These are phyloP conservation scores for Drosophila mimetica DNA, from an alignment of 2,888 invertebrate species.

Conservation along the genomic window DNA sequence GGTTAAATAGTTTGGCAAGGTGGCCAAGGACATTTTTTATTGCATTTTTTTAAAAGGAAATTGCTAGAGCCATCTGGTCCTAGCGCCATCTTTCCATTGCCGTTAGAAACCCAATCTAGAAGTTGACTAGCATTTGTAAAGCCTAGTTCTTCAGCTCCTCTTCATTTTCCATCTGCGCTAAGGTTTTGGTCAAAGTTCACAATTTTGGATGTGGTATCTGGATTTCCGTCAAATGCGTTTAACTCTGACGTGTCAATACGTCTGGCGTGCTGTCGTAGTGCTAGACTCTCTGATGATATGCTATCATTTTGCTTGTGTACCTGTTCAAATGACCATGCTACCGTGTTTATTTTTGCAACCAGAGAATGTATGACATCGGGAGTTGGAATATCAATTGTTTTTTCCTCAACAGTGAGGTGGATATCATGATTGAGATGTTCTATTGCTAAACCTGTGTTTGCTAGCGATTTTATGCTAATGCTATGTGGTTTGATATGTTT, in stretches of 20 bases:
- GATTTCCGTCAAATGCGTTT: too few relatives aligned
- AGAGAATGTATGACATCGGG: not conserved
- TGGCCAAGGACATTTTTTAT: not conserved
- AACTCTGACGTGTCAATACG: too few relatives aligned
- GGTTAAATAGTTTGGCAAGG: not conserved
- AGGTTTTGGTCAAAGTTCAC: not conserved
- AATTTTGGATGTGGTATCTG: too few relatives aligned
- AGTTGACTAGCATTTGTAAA: not conserved
- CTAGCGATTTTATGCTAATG: too few relatives aligned
- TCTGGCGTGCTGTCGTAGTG: too few relatives aligned
- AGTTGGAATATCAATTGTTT: not conserved
- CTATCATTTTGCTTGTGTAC: not conserved
- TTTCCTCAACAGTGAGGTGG: not conserved
- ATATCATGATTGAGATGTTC: not conserved
- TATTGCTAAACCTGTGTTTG: not conserved
- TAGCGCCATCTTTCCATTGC: not conserved
- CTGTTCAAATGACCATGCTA: not conserved
- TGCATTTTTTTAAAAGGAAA: not conserved
- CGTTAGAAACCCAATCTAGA: not conserved
- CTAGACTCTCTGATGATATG: not conserved
- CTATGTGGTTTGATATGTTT: too few relatives aligned
- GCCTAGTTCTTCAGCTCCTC: not conserved
- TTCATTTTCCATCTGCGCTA: not conserved
- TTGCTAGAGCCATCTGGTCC: not conserved
- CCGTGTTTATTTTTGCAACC: too few relatives aligned